Conservation (phyloP, 2,797 vertebrate genomes). For the Iguana delicatissima region DNA sequence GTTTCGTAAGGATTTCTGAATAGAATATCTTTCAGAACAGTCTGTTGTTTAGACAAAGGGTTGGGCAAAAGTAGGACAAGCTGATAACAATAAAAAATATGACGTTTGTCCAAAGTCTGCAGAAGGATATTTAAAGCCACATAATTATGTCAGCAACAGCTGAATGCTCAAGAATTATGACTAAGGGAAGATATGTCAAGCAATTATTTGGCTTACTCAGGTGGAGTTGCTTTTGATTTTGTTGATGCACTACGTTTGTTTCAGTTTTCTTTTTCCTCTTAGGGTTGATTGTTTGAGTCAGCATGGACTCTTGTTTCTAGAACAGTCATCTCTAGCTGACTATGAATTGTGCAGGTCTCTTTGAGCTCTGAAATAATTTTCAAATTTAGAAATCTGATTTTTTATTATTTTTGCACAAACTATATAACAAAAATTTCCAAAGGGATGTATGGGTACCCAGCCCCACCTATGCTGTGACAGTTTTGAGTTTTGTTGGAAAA, state of each 20-base stretch:
- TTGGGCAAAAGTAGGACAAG: neutral
- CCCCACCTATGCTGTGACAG: no score
- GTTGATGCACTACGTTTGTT: neutral
- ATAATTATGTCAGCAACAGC: neutral
- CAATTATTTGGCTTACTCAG: neutral
- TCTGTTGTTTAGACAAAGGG: neutral
- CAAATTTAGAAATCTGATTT: no score
- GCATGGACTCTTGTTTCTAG: neutral
- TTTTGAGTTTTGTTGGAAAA: no score
- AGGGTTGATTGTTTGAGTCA: neutral
- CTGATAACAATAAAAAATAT: neutral
- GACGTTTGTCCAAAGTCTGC: neutral
- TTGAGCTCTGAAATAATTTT: no score
- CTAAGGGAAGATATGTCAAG: neutral
- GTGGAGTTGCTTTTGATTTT: neutral
- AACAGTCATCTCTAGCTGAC: neutral
- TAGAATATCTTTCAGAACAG: neutral
- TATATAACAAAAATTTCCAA: no score
- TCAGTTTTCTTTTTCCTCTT: neutral
- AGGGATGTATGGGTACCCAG: no score
- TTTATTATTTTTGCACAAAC: no score
- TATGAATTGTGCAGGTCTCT: no score
- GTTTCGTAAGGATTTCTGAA: neutral
- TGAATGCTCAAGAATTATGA: neutral
- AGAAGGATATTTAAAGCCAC: neutral